Evolutionary conservation across 2,888 invertebrate species (phyloP), one percentile per base, ranked within the genome.

Genomic region (Chromoteleia sp.): DNA sequence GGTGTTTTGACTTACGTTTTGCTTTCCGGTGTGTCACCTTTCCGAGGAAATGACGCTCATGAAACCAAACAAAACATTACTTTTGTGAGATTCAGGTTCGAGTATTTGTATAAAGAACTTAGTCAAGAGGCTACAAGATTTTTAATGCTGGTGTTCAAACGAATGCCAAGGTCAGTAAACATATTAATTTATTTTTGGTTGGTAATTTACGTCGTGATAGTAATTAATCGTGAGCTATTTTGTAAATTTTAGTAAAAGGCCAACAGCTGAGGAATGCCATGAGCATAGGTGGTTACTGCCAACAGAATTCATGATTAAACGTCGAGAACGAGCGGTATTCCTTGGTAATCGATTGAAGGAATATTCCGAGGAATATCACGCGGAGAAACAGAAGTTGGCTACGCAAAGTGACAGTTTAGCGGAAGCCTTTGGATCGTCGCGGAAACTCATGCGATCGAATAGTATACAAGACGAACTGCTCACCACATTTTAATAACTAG

Each of bases 201-300:
- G 14, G 41, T 25, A 54, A n/a, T n/a, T n/a, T n/a, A n/a, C n/a
- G n/a, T n/a, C n/a, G n/a, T n/a, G n/a, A n/a, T n/a, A n/a, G n/a
- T n/a, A n/a, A 74, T 63, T 50, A 68, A 12, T 4, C 12, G 14
- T 77, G 80, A 67, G 81, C 65, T 78, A 86, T 89, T 68, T 30
- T 50, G 61, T 43, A 12, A 39, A 83, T 92, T 93, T 65, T 89
- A 98, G 97, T 85, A 98, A 99, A 94, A 94, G 99, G 88, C 98
- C 99, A 83, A 95, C 96, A 52, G 96, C 97, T 0, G 98, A 98
- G 91, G 99, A 99, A 92, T 98, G 98, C 88, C 94, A 97, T 90
- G 98, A 98, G 90, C 98, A 99, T 92, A 95, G 98, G 91, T 99
- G 99, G 99, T 94, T 99, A 71, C 94, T 97, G 86, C 96, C 97